Base-by-base conservation (phyloP, 1,140 invertebrate genomes). In the Diachasma alloeum region DNA sequence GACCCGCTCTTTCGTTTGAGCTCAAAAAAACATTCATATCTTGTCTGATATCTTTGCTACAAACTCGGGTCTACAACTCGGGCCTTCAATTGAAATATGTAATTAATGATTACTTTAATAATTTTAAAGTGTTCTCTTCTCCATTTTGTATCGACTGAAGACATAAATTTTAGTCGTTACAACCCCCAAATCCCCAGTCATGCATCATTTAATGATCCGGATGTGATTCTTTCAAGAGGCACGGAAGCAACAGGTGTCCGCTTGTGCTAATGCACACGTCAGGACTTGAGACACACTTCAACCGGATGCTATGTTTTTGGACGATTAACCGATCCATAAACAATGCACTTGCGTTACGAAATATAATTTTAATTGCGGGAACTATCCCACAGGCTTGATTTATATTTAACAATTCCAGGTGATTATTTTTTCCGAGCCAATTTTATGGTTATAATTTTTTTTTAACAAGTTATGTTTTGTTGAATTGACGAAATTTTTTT, bases 231-330 rank as follows among this genome's bases (percentile, higher is more conserved):
- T 63, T 63, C 19, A 31, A 26, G 59, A 63, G 59, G 19, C 24
- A 13, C 59, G 59, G 59, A 63, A 63, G 59, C 59, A 63, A 63
- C 59, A 63, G 59, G 59, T 63, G 59, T 63, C 59, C 59, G 22
- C 15, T 26, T 31, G 59, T 15, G 19, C 24, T 19, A 63, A 24
- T 63, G 59, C 59, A 19, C 53, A 31, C 31, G 31, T 31, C 31
- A 56, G n/a, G 1, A 56, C 48, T 56, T 56, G 39, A 42, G 39
- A 42, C 59, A 63, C 59, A 26, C 5, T 26, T 63, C 59, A 63
- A 26, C 59, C 59, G 59, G 42, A 71, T 46, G 69, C 24, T 19
- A 71, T 44, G 69, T 46, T 71, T 71, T 71, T 44, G 69, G 69
- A 71, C 69, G n/a, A 71, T 71, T 71, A 31, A 71, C 37, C 42